Conservation (phyloP, 2,888 invertebrate species). For the Zygothrica quintamaculata region DNA sequence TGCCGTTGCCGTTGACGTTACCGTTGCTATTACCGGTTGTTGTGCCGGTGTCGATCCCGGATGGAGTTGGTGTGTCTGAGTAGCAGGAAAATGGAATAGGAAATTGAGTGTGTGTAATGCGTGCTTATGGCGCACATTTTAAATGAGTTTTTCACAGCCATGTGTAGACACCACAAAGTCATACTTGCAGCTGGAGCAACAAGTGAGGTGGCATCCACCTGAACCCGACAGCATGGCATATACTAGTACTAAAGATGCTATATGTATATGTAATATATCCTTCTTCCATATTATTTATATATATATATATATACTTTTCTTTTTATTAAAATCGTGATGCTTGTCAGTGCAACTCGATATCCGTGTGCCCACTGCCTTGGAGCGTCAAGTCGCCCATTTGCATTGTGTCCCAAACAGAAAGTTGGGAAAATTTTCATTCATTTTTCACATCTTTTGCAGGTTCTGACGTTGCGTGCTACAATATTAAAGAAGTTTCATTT, state of each 20-base stretch:
- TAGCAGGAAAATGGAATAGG: conserved; percentile 65
- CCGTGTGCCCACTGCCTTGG: conserved; percentile 12
- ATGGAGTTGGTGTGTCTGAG: conserved; percentile 33
- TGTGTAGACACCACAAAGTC: conserved; percentile 25
- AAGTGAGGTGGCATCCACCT: conserved; percentile 41
- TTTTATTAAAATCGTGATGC: conserved; percentile 76
- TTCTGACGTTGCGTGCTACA: conserved; percentile 39
- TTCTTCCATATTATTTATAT: conserved; percentile 12
- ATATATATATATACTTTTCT: too few species aligned
- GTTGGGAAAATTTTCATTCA: conserved; percentile 59
- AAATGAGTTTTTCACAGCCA: conserved; percentile 70
- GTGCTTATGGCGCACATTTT: conserved; percentile 77
- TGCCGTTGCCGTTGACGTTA: conserved; percentile 39
- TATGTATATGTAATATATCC: conserved; percentile 10
- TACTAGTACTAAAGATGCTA: too few species aligned
- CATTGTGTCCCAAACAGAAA: conserved; percentile 43
- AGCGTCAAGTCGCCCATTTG: conserved; percentile 27
- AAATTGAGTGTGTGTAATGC: conserved; percentile 80
- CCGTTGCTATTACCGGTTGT: conserved; percentile 11
- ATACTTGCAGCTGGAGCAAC: conserved; percentile 40
- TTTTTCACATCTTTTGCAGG: conserved; percentile 65
- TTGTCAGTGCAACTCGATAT: conserved; percentile 58
- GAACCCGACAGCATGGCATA: conserved; percentile 1
- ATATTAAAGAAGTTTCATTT: conserved; percentile 63
- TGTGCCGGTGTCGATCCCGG: conserved; percentile 46